These are phyloP conservation scores for Ormyrus rosae DNA, from an alignment of 2,888 invertebrate species.

Conservation along the genomic window DNA sequence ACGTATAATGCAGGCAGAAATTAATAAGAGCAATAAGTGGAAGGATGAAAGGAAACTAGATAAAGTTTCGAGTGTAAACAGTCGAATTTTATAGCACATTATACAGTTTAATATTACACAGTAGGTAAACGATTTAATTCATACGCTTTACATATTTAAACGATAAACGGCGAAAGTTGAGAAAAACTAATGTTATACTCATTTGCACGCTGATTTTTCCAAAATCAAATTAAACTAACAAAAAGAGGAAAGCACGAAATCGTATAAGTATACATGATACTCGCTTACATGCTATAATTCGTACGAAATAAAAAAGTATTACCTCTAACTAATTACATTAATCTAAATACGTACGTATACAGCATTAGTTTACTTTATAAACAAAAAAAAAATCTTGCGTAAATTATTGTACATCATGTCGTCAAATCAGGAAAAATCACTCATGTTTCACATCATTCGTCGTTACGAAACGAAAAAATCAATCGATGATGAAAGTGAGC, in stretches of 20 bases:
- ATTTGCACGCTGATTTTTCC: slow-evolving; percentile 8
- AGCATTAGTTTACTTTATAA: background rate
- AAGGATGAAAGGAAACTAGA: background rate
- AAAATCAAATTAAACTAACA: slow-evolving; percentile 2
- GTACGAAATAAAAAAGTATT: background rate
- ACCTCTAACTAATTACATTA: slow-evolving; percentile 7
- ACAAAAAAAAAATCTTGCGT: slow-evolving; percentile 2
- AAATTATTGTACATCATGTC: slow-evolving; percentile 13
- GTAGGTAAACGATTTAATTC: slow-evolving; percentile 26
- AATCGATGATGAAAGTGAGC: background rate
- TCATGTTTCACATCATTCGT: slow-evolving; percentile 2
- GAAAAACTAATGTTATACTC: slow-evolving; percentile 12
- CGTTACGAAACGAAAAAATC: background rate
- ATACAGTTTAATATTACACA: slow-evolving; percentile 38
- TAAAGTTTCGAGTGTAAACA: slow-evolving; percentile 22
- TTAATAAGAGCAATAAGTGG: background rate
- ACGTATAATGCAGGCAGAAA: too few relatives aligned
- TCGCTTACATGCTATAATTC: slow-evolving; percentile 5
- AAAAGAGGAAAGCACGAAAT: slow-evolving; percentile 6
- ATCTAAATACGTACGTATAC: slow-evolving; percentile 26
- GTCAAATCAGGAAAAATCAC: slow-evolving; percentile 6
- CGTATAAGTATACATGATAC: background rate
- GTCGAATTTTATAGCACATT: slow-evolving; percentile 40
- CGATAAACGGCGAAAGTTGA: slow-evolving; percentile 14
- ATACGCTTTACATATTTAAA: slow-evolving; percentile 29